Conservation (phyloP, 2,888 invertebrate species). For the Acronicta alni region DNA sequence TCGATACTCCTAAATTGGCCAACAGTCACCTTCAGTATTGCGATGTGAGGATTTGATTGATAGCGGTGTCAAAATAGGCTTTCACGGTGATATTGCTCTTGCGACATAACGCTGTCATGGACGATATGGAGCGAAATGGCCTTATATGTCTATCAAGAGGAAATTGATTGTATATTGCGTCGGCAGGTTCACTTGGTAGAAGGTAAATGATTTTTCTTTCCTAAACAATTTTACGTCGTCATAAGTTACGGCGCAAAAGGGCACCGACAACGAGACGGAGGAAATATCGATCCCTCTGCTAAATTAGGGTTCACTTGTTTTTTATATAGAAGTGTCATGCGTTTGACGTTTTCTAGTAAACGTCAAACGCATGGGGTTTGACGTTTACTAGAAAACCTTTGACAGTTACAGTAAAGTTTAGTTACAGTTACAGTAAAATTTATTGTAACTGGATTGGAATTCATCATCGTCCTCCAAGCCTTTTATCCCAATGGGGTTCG, state of each 20-base stretch:
- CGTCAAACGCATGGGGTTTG: too few species aligned
- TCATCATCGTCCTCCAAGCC: too few species aligned
- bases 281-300: too few species aligned
- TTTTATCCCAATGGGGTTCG: too few species aligned
- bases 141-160: conserved; percentile 8
- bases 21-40: conserved; percentile 3
- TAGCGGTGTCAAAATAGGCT: conserved; percentile 16
- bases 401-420: too few species aligned
- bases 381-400: too few species aligned
- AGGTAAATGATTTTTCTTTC: neutral
- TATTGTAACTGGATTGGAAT: too few species aligned
- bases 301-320: too few species aligned
- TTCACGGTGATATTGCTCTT: conserved; percentile 5
- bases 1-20: neutral
- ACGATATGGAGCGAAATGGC: conserved; percentile 15
- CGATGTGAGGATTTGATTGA: conserved; percentile 17
- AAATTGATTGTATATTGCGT: conserved; percentile 1
- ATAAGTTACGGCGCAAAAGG: neutral
- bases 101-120: conserved; percentile 1
- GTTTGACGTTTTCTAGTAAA: too few species aligned
- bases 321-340: too few species aligned
- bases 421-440: too few species aligned
- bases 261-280: too few species aligned
- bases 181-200: neutral
- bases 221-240: neutral